phyloP scores from a whole-genome alignment of 2,888 invertebrate species.

The Dermolepida albohirtum region DNA sequence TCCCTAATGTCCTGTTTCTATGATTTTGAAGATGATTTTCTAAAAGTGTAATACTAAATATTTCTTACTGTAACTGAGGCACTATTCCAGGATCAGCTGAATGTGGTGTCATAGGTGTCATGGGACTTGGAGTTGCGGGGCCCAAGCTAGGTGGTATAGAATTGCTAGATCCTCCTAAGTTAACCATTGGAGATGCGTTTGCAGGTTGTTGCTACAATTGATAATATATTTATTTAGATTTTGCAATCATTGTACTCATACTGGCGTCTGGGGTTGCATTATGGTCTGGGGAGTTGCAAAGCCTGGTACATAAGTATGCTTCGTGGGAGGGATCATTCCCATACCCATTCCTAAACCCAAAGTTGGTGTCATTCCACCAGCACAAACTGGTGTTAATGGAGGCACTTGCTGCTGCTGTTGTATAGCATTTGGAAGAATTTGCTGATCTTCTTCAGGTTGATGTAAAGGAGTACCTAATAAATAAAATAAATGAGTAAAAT shows the following conservation, averaged over 20 bases:
- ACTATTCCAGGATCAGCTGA: slow-evolving; percentile 94
- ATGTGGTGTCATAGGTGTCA: slow-evolving; percentile 91
- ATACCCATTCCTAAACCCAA: slow-evolving; percentile 73
- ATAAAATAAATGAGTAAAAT: slow-evolving; percentile 2
- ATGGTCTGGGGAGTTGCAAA: slow-evolving; percentile 85
- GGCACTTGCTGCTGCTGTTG: slow-evolving; percentile 77
- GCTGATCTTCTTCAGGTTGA: slow-evolving; percentile 92
- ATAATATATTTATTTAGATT: not conserved
- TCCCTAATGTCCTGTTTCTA: too few species aligned
- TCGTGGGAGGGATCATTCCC: slow-evolving; percentile 77
- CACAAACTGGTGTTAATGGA: slow-evolving; percentile 68
- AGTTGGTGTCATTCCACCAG: slow-evolving; percentile 68
- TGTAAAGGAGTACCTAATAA: slow-evolving; percentile 80
- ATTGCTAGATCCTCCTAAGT: slow-evolving; percentile 71
- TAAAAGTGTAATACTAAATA: too few species aligned
- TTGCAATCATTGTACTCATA: slow-evolving; percentile 55
- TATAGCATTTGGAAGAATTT: slow-evolving; percentile 86
- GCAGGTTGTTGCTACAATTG: slow-evolving; percentile 31
- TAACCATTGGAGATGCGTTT: slow-evolving; percentile 76
- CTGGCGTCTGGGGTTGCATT: slow-evolving; percentile 92
- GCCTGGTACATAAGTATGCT: slow-evolving; percentile 80
- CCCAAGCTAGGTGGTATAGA: slow-evolving; percentile 74
- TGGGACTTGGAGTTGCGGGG: slow-evolving; percentile 82
- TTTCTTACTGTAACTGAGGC: slow-evolving; percentile 87
- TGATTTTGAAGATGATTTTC: too few species aligned